A percentile compares a stretch with the other conserved stretches of the same genome.
Conservation (phyloP, 2,113 vertebrate genomes). For the Megalops atlanticus region DNA sequence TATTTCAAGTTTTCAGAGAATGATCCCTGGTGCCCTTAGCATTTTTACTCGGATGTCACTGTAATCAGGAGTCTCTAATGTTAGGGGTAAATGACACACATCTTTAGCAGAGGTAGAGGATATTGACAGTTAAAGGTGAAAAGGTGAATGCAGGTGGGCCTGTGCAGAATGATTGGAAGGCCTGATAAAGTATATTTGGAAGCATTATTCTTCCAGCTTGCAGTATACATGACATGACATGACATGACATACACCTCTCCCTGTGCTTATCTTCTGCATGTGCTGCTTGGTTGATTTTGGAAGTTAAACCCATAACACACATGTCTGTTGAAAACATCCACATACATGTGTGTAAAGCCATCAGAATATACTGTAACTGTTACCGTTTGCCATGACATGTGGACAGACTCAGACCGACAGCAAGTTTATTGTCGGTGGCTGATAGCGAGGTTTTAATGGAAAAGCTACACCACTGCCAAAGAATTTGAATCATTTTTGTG, state of each 20-base stretch:
- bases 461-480: slow-evolving; percentile 98
- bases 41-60: no score
- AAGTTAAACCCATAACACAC: slow-evolving; percentile 31
- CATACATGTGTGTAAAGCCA: not conserved
- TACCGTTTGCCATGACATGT: slow-evolving; percentile 76
- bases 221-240: not conserved
- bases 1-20: no score
- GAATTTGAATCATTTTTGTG: slow-evolving; percentile 99
- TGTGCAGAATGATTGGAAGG: slow-evolving; percentile 4
- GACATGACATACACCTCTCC: not conserved
- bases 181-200: not conserved
- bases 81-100: no score
- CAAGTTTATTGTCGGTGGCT: slow-evolving; percentile 92
- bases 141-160: not conserved
- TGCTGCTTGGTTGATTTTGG: slow-evolving; percentile 10
- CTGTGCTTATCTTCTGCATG: slow-evolving; percentile 18
- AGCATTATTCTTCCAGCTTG: slow-evolving; percentile 1
- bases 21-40: no score
- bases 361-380: slow-evolving; percentile 66
- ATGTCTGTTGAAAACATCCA: slow-evolving; percentile 53
- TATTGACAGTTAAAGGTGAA: no score
- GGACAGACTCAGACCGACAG: slow-evolving; percentile 85
- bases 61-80: no score
- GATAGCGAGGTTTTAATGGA: slow-evolving; percentile 97
- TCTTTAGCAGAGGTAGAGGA: no score